A percentile compares a stretch with the other conserved stretches of the same genome.
These are phyloP conservation scores for Lissonota sp. DNA, from an alignment of 2,888 invertebrate species.

Conservation along the genomic window DNA sequence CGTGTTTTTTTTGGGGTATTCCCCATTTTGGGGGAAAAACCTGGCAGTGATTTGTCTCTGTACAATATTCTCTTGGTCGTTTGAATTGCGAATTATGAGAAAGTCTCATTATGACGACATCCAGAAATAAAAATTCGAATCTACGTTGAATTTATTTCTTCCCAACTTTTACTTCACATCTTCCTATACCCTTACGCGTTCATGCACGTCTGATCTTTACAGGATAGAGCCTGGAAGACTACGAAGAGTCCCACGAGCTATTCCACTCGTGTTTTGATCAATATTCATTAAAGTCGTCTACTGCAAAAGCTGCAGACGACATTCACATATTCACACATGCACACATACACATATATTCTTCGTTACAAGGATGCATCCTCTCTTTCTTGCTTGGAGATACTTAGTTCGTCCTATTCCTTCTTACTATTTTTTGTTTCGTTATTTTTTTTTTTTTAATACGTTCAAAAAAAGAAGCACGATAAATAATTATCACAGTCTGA, in stretches of 20 bases:
- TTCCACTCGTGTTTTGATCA: constrained; percentile 19
- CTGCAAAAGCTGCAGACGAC: background rate
- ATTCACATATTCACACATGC: background rate
- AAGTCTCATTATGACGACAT: background rate
- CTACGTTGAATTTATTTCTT: background rate
- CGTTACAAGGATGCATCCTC: background rate
- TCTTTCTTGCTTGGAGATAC: constrained; percentile 15
- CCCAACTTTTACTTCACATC: no score
- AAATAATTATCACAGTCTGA: constrained; percentile 82
- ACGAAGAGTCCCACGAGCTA: constrained; percentile 16
- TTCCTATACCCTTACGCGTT: no score
- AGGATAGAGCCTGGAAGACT: constrained; percentile 7
- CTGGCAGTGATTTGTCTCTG: constrained; percentile 71
- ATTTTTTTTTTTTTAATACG: constrained; percentile 39
- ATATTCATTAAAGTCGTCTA: constrained; percentile 19
- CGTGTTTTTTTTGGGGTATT: constrained; percentile 37
- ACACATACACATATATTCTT: background rate
- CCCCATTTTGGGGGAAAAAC: constrained; percentile 61
- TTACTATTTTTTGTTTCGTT: constrained; percentile 29
- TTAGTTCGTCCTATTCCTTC: constrained; percentile 49
- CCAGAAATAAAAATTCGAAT: constrained; percentile 20
- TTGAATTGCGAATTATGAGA: constrained; percentile 25
- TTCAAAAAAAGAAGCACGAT: constrained; percentile 75
- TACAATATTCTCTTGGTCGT: constrained; percentile 69
- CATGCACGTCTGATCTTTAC: background rate